Conservation (phyloP, 1,140 invertebrate genomes). For the Hyposmocoma kahamanoa region DNA sequence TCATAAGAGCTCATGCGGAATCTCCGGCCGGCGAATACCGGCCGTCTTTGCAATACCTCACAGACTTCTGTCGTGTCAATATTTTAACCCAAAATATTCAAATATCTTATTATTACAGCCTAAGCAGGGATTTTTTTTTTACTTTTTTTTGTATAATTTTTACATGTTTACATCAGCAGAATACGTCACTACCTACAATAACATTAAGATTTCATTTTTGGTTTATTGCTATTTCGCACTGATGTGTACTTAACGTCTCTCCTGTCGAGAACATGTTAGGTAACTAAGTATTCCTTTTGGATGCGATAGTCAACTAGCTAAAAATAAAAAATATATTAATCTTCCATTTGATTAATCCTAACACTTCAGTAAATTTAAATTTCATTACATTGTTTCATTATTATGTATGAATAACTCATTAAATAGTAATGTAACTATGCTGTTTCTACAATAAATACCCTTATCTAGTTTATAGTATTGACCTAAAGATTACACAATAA, state of each 20-base stretch:
- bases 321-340: conserved; percentile 73
- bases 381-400: conserved; percentile 63
- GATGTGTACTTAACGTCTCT: conserved; percentile 33
- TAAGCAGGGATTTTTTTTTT: conserved; percentile 68
- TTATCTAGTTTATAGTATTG: conserved; percentile 67
- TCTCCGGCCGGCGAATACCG: conserved; percentile 27
- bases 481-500: conserved; percentile 69
- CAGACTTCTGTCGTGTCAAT: conserved; percentile 54
- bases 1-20: conserved; percentile 70
- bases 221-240: conserved; percentile 67
- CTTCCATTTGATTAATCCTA: conserved; percentile 62
- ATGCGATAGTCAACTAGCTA: conserved; percentile 69
- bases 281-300: conserved; percentile 47
- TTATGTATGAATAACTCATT: conserved; percentile 65
- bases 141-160: conserved; percentile 64
- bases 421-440: conserved; percentile 65
- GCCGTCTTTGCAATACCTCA: conserved; percentile 49
- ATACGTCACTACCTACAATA: conserved; percentile 66
- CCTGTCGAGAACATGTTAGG: conserved; percentile 27
- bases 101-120: conserved; percentile 66
- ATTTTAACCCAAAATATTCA: conserved; percentile 60
- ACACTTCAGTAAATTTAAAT: conserved; percentile 52
- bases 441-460: conserved; percentile 71
- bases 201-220: conserved; percentile 68
- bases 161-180: conserved; percentile 68